Evolutionary conservation across 1,140 invertebrate species (phyloP).

Genomic region (Hermetia illucens): DNA sequence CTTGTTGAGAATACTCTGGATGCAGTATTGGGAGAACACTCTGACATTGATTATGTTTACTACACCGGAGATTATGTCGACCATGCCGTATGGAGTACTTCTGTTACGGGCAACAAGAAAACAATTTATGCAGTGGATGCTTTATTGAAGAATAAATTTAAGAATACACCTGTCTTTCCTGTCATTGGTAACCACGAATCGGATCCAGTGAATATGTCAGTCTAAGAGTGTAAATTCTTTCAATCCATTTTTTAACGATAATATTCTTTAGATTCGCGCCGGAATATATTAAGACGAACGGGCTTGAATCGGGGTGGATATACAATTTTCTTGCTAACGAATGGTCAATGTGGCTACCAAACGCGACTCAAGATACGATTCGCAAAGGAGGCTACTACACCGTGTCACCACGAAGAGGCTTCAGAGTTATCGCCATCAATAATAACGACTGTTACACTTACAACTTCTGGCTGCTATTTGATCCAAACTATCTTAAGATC

Average conservation of each 20-base stretch:
- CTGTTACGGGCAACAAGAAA: slow-evolving; percentile 44
- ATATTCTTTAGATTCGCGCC: slow-evolving; percentile 39
- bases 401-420: slow-evolving; percentile 37
- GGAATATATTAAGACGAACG: too few relatives aligned
- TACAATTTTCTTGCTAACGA: slow-evolving; percentile 45
- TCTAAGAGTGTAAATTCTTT: slow-evolving; percentile 8
- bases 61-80: slow-evolving; percentile 76
- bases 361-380: slow-evolving; percentile 43
- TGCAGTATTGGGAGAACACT: slow-evolving; percentile 35
- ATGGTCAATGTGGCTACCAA: slow-evolving; percentile 51
- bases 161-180: slow-evolving; percentile 49
- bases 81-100: slow-evolving; percentile 72
- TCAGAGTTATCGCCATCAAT: slow-evolving; percentile 40
- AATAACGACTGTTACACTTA: slow-evolving; percentile 8
- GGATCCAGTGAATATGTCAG: slow-evolving; percentile 71
- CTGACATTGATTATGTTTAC: slow-evolving; percentile 56
- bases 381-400: slow-evolving; percentile 55
- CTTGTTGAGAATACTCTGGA: slow-evolving; percentile 44
- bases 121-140: slow-evolving; percentile 41
- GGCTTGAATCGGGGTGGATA: too few relatives aligned
- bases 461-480: slow-evolving; percentile 5
- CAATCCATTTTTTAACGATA: too few relatives aligned
- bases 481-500: slow-evolving; percentile 40
- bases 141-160: slow-evolving; percentile 44
- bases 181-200: slow-evolving; percentile 82